Conservation (phyloP, 2,113 vertebrate genomes). For the Orycteropus afer region DNA sequence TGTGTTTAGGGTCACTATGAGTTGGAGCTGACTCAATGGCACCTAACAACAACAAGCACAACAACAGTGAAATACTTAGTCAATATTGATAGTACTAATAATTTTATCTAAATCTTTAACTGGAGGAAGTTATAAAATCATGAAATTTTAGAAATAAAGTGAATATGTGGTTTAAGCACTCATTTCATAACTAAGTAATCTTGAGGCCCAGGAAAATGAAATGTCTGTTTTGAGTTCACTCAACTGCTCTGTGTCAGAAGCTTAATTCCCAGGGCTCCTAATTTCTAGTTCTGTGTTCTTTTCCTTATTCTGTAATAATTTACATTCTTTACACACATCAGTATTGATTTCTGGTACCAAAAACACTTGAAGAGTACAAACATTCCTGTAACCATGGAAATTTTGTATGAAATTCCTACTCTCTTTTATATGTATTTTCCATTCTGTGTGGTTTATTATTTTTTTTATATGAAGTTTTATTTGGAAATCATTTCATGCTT, state of each 20-base stretch:
- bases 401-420: not conserved
- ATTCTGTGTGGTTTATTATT: not conserved
- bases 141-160: slow-evolving; percentile 45
- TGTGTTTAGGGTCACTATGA: too few species aligned
- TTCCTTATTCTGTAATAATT: slow-evolving; percentile 23
- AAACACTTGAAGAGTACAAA: not conserved
- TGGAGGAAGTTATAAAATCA: not conserved
- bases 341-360: not conserved
- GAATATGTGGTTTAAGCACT: not conserved
- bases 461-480: not conserved
- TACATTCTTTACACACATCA: not conserved
- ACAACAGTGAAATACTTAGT: slow-evolving; percentile 8
- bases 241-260: not conserved
- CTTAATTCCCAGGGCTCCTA: not conserved
- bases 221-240: not conserved
- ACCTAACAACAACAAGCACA: too few species aligned
- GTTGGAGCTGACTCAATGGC: too few species aligned
- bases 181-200: slow-evolving; percentile 17
- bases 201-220: not conserved
- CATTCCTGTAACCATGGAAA: not conserved
- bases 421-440: slow-evolving; percentile 10
- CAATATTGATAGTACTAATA: not conserved
- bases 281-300: not conserved
- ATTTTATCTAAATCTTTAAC: slow-evolving; percentile 7
- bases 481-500: slow-evolving; percentile 1